phyloP scores from a whole-genome alignment of 2,797 vertebrate species.

The Artibeus jamaicensis region DNA sequence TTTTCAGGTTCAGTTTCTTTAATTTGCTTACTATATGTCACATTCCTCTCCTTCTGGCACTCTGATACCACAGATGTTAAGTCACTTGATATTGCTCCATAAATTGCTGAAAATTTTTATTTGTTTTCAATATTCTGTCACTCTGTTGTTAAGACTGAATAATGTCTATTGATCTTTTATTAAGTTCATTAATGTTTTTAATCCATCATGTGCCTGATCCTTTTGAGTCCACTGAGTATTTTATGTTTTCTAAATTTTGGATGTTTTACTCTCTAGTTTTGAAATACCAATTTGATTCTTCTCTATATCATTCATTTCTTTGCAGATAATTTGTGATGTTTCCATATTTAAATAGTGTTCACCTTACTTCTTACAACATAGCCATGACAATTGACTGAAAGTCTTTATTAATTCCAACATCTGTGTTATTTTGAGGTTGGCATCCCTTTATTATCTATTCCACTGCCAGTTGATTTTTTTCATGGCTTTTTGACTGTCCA shows the following conservation, averaged over 20 bases:
- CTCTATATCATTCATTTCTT: not conserved
- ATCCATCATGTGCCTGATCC: not conserved
- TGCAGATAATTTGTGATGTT: not conserved
- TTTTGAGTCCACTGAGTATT: not conserved
- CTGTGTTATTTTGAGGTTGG: not conserved
- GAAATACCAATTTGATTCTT: not conserved
- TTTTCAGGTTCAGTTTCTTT: not conserved
- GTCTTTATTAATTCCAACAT: not conserved
- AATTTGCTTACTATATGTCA: not conserved
- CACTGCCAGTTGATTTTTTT: not conserved
- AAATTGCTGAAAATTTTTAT: not conserved
- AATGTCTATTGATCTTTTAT: not conserved
- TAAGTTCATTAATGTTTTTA: not conserved
- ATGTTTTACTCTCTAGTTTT: not conserved
- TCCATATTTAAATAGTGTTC: not conserved
- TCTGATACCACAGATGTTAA: not conserved
- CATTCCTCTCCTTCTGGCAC: not conserved
- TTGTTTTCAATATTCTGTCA: not conserved
- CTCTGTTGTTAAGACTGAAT: not conserved
- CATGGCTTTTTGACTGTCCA: not conserved
- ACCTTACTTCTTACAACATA: not conserved
- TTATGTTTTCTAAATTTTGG: not conserved
- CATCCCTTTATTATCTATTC: too few relatives aligned
- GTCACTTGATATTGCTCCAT: not conserved
- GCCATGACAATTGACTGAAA: not conserved